Evolutionary conservation across 2,113 vertebrate species (phyloP).

Genomic region (Platichthys stellatus): DNA sequence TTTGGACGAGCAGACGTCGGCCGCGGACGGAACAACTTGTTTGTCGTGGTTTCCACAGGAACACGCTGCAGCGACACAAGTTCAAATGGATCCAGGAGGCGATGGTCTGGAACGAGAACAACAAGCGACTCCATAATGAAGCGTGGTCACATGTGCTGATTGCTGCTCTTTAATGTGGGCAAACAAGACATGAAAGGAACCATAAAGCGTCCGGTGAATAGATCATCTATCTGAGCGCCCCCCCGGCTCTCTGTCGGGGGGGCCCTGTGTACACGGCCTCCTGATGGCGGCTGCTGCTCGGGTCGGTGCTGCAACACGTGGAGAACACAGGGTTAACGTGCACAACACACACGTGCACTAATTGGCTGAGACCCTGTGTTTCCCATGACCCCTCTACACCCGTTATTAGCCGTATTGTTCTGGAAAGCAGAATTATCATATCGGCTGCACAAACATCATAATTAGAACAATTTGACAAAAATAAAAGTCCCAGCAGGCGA

Average conservation of each 20-base stretch:
- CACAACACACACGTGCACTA: slow-evolving; percentile 42
- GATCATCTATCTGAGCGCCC: slow-evolving; percentile 62
- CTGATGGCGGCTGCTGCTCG: slow-evolving; percentile 3
- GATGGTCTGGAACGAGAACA: slow-evolving; percentile 56
- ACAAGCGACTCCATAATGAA: slow-evolving; percentile 47
- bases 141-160: slow-evolving; percentile 53
- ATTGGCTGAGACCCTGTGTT: slow-evolving; percentile 67
- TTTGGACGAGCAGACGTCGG: slow-evolving; percentile 27
- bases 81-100: slow-evolving; percentile 51
- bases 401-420: slow-evolving; percentile 62
- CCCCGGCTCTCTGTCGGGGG: not conserved
- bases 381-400: slow-evolving; percentile 75
- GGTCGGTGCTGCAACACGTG: not conserved
- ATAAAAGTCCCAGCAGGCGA: slow-evolving; percentile 50
- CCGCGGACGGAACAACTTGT: slow-evolving; percentile 6
- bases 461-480: slow-evolving; percentile 50
- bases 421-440: slow-evolving; percentile 64
- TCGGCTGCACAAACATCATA: slow-evolving; percentile 60
- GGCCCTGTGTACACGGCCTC: slow-evolving; percentile 12
- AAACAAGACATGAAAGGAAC: slow-evolving; percentile 68
- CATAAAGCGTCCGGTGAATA: slow-evolving; percentile 60
- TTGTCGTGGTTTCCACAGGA: slow-evolving; percentile 36
- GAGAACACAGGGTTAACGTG: slow-evolving; percentile 17
- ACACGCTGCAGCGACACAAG: slow-evolving; percentile 24
- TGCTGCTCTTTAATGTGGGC: slow-evolving; percentile 63